Conservation (phyloP, 2,888 invertebrate species). For the Piscicola geometra region DNA sequence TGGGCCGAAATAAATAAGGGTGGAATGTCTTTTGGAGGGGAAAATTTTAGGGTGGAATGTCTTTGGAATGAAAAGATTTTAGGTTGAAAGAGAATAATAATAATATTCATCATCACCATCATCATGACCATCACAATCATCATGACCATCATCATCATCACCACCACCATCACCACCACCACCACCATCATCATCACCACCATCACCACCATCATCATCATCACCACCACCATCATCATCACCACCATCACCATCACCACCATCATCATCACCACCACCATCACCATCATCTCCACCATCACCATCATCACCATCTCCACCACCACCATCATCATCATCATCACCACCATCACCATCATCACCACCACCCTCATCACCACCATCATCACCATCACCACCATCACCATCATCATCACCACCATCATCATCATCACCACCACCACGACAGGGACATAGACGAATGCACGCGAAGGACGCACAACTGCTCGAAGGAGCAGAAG, state of each 20-base stretch:
- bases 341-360: conserved; percentile 15
- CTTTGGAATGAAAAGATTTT: neutral
- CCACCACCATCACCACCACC: conserved; percentile 15
- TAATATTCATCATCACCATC: neutral
- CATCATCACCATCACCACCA: conserved; percentile 16
- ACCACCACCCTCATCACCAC: conserved; percentile 4
- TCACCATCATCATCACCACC: conserved; percentile 3
- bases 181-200: conserved; percentile 31
- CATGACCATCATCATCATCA: too few relatives aligned
- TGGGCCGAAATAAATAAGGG: too few relatives aligned
- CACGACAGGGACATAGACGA: conserved; percentile 66
- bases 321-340: conserved; percentile 8
- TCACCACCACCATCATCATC: conserved; percentile 28
- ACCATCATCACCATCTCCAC: too few relatives aligned
- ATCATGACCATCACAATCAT: too few relatives aligned
- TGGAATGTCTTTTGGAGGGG: too few relatives aligned
- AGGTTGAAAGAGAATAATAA: neutral
- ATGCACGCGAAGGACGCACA: conserved; percentile 69
- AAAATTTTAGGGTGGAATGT: too few relatives aligned
- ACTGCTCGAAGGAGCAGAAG: conserved; percentile 61
- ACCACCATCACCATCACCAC: too few relatives aligned
- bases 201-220: conserved; percentile 33
- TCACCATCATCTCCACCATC: too few relatives aligned
- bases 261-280: too few relatives aligned
- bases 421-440: too few relatives aligned